Evolutionary conservation across 2,888 invertebrate species (phyloP), one percentile per base, ranked within the genome.

Genomic region (Acholoe squamosa): DNA sequence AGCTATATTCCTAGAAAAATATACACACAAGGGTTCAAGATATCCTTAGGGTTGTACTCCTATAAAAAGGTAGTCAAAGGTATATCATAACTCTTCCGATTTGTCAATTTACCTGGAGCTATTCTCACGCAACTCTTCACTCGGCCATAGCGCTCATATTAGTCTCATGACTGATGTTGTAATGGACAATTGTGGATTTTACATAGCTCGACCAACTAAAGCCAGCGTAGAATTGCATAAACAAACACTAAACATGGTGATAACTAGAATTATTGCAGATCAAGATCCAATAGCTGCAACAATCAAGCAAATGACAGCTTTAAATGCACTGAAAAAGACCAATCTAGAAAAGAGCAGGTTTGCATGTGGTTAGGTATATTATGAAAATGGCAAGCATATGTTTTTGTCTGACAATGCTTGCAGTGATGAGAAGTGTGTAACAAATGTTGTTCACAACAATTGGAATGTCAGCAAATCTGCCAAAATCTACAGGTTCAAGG

Each of bases 331-430:
- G 5, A 84, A 25, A 34, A 84, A 84, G 28, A 16, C 22, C 10
- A 51, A 22, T 19, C 51, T 84, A 16, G 19, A 43, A 5, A 84
- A 84, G 51, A 25, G 43, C 0, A 34, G 28, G 51, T 92, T 90
- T 84, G 67, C 90, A 19, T 92, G 92, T 84, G 92, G 92, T 16
- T 3, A 89, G 25, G 71, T 86, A 19, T 92, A 92, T 71, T 92
- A 89, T 89, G 91, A 92, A 31, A 34, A 89, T n/a, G 89, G 77
- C n/a, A 51, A 89, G 22, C 33, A 77, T 22, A 77, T 89, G 77
- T 89, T 89, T 34, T 22, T n/a, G n/a, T 22, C 19, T 5, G 89
- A 89, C 84, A 34, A 67, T 52, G 61, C 89, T 51, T 51, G 90
- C 91, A 7, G 19, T 71, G 89, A 92, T 84, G 54, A 84, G 89